Evolutionary conservation across 2,888 invertebrate genomes (phyloP).

Genomic region (Megalurothrips usitatus): DNA sequence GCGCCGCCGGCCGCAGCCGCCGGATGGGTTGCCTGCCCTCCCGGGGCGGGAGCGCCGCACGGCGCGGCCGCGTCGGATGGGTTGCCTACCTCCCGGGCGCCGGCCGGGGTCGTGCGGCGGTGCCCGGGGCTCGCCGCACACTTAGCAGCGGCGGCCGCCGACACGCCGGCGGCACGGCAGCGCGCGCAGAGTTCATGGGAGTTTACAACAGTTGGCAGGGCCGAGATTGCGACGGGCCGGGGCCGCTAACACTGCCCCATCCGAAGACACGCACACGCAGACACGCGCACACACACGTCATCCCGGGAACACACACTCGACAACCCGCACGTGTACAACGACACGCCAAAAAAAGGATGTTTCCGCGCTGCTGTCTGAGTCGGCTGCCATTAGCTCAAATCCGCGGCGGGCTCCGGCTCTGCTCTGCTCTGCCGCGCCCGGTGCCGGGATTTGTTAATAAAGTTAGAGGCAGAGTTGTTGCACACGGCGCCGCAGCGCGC

Average conservation of each 20-base stretch:
- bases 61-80: no score
- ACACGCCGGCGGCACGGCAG: background rate
- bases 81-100: no score
- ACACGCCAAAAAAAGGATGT: no score
- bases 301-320: no score
- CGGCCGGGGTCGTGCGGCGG: no score
- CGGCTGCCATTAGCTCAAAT: no score
- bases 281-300: background rate
- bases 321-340: no score
- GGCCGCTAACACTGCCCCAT: no score
- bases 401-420: background rate
- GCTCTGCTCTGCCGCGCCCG: background rate
- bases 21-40: slow-evolving; percentile 9
- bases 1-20: background rate
- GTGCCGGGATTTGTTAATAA: background rate
- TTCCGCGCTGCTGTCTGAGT: no score
- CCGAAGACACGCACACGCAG: background rate
- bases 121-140: background rate
- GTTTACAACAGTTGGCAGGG: slow-evolving; percentile 22
- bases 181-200: background rate
- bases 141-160: background rate
- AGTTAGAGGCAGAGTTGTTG: background rate
- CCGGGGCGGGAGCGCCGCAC: background rate
- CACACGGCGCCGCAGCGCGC: background rate
- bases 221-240: background rate